Evolutionary conservation across 2,888 invertebrate genomes (phyloP), one percentile per base, ranked within the genome.

Genomic region (Abrostola triplasia): DNA sequence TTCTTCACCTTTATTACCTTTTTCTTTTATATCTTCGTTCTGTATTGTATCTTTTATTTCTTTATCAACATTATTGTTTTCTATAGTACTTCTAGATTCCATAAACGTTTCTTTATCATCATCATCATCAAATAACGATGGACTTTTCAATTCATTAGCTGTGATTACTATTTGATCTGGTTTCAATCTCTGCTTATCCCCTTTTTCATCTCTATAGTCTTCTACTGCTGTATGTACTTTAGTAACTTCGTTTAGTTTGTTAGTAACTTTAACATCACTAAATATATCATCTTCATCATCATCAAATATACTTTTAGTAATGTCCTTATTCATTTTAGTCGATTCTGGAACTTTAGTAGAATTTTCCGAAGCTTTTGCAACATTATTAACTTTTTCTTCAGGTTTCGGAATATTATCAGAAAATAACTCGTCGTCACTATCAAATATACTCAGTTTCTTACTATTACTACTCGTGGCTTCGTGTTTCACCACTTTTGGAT

Each of bases 41-140:
- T 41, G 12, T 7, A 13, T 44, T 13, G 12, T 44, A 2, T 44
- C 13, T 13, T 41, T 41, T 24, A 24, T 24, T 36, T 42, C 10
- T 13, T 12, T 12, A 6, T 13, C 13, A 37, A 13, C 8, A 40
- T 38, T 12, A 54, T 47, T 35, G 0, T 11, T 47, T 11, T 38
- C 13, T 42, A n/a, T 5, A 44, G 7, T 58, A 6, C 13, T 6
- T 52, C 59, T 11, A 8, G 44, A 10, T 42, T 64, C 57, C 47
- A 66, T 59, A 65, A 87, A 87, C 6, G 88, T 61, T 53, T 67
- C 66, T 59, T 82, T 80, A 52, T 84, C 81, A 62, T 84, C 82
- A 72, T 86, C 86, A 49, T 90, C 88, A 59, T 91, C 89, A 79
- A 92, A 91, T 38, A 92, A 65, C 9, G 84, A 83, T 42, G 84